Evolutionary conservation across 2,113 vertebrate genomes (phyloP), one percentile per base, ranked within the genome.

Genomic region (Acrocephalus arundinaceus): DNA sequence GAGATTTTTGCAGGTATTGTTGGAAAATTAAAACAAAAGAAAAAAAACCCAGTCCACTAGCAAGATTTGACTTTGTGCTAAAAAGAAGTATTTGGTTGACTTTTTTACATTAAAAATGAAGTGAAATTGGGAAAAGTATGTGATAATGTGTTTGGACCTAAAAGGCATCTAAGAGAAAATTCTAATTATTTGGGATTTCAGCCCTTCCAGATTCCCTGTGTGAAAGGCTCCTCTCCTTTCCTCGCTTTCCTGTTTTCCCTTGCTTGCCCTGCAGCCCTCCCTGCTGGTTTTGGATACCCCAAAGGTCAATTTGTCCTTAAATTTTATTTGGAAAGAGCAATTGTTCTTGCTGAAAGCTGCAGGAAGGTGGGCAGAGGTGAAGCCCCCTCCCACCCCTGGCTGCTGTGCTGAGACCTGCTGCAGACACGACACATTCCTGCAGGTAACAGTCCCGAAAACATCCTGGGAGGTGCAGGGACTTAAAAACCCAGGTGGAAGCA

Each of bases 391-490:
- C 66, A 85, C 0, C 33, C 54, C 31, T 0, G 4, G 12, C 43
- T 41, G 4, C 41, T 43, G 33, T 35, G 80, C 76, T 46, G 86
- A 86, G 89, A 51, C 43, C 86, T 28, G 63, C 4, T 22, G 51
- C 33, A 66, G 57, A 19, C 0, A 5, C 1, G 9, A 52, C 83
- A 77, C 89, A 94, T 94, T 93, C 92, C 94, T 86, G 85, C 83
- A 92, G 72, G 79, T 58, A 48, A 80, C 6, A 72, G 74, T 45
- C 45, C 62, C 72, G 66, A 15, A 33, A 83, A 39, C 48, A 0
- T 35, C 89, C 80, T 92, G 93, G 93, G 94, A 92, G 89, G 93
- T 87, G 91, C 61, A 85, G n/a, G 41, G 52, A 23, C 54, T 78
- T 65, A 28, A 82, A 90, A 82, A 73, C 0, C 0, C 89, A 87